Percentiles rank a stretch among this genome's conserved stretches.
Evolutionary conservation across 1,140 invertebrate genomes (phyloP).

Genomic region (Hylyphantes graminicola): DNA sequence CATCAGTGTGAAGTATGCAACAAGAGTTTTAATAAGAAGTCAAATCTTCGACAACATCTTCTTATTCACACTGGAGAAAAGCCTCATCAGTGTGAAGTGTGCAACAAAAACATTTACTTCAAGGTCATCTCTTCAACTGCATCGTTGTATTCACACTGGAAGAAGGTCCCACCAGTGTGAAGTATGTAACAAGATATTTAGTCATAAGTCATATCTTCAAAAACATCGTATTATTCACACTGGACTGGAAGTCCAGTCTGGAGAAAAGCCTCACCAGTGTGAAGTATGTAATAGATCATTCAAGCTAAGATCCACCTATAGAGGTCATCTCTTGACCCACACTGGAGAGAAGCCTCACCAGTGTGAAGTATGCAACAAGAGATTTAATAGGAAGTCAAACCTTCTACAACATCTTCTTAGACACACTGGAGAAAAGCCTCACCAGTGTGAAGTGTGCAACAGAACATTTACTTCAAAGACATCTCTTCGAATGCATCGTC

Average conservation of each 20-base stretch:
- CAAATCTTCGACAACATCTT: too few relatives aligned
- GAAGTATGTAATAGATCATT: constrained; percentile 63
- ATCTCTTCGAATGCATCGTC: background rate
- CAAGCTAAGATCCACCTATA: constrained; percentile 39
- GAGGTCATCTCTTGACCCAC: constrained; percentile 34
- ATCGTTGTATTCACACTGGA: constrained; percentile 81
- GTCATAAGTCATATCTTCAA: constrained; percentile 84
- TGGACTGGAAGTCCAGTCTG: too few relatives aligned
- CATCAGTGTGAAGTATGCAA: too few relatives aligned
- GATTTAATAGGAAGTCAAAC: background rate
- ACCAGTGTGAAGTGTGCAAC: background rate
- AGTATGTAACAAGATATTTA: constrained; percentile 1
- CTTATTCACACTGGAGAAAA: too few relatives aligned
- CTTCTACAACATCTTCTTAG: background rate
- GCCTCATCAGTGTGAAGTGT: background rate
- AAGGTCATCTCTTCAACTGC: constrained; percentile 93
- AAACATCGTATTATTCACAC: constrained; percentile 93
- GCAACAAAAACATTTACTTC: background rate
- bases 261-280: constrained; percentile 65
- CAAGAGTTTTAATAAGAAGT: too few relatives aligned
- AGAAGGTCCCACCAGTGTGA: too few relatives aligned
- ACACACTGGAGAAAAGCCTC: background rate
- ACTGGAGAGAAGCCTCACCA: constrained; percentile 10
- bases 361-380: background rate
- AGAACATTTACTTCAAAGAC: background rate